Evolutionary conservation across 2,113 vertebrate species (phyloP).

Genomic region (Bucco capensis): DNA sequence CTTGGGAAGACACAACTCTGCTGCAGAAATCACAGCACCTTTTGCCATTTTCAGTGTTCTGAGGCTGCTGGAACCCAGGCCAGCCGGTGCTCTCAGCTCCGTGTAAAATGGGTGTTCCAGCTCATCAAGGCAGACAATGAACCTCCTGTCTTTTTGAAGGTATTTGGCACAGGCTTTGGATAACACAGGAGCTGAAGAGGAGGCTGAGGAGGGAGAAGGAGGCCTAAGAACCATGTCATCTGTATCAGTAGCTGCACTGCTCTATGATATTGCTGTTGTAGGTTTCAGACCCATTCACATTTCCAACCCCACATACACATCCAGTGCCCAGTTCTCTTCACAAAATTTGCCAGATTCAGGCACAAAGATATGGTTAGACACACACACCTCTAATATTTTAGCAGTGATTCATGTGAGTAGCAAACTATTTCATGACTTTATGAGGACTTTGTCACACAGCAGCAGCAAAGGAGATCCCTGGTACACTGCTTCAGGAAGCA

Average conservation of each 20-base stretch:
- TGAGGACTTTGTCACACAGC: not conserved
- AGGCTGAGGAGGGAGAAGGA: not conserved
- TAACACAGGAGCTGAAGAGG: not conserved
- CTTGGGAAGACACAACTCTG: not conserved
- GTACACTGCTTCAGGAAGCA: not conserved
- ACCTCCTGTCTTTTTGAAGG: not conserved
- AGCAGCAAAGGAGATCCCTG: not conserved
- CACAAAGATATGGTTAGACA: not conserved
- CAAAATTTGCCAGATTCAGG: not conserved
- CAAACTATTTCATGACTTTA: slow-evolving; percentile 5
- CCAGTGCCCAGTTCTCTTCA: not conserved
- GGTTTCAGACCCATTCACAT: not conserved
- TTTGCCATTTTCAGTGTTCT: not conserved
- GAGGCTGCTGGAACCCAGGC: not conserved
- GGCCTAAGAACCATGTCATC: not conserved
- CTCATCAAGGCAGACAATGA: not conserved
- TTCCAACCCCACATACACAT: accelerated
- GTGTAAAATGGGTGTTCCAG: not conserved
- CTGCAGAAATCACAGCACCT: not conserved
- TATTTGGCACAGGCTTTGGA: not conserved
- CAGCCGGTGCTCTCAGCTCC: not conserved
- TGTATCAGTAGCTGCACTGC: not conserved
- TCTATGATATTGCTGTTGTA: not conserved
- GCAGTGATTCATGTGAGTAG: slow-evolving; percentile 6
- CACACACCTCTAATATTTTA: slow-evolving; percentile 18